phyloP scores from a whole-genome alignment of 2,888 invertebrate species.

The Acanthococcus lagerstroemiae region DNA sequence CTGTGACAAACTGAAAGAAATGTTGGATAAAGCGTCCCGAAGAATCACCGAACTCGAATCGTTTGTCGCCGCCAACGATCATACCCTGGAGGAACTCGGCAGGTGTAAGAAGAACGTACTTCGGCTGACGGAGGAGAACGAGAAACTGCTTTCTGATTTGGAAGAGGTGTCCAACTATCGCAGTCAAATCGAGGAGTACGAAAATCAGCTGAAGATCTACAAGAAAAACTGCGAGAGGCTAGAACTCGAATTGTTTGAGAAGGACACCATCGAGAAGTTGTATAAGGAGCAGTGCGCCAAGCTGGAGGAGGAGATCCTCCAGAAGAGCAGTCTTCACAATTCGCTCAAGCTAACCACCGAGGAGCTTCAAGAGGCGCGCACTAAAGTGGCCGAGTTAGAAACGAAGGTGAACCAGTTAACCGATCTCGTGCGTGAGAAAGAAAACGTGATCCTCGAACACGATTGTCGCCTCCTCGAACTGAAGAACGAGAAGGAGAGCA shows the following conservation, averaged over 20 bases:
- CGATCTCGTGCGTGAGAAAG: not conserved
- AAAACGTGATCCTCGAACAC: constrained; percentile 20
- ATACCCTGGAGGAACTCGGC: not conserved
- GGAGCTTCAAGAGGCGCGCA: constrained; percentile 36
- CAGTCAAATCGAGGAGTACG: constrained; percentile 13
- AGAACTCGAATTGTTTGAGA: constrained; percentile 14
- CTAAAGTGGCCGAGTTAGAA: constrained; percentile 33
- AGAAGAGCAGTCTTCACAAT: constrained; percentile 13
- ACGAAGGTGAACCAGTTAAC: constrained; percentile 15
- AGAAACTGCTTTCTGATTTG: constrained; percentile 3
- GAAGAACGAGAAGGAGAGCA: constrained; percentile 32
- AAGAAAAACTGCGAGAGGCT: not conserved
- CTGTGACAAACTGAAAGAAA: not conserved
- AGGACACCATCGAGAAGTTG: constrained; percentile 8
- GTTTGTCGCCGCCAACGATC: constrained; percentile 9
- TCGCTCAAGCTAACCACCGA: constrained; percentile 28
- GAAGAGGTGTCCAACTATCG: constrained; percentile 10
- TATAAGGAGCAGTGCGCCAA: constrained; percentile 32
- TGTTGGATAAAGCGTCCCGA: constrained; percentile 5
- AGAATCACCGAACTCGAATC: constrained; percentile 5
- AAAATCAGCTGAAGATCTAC: not conserved
- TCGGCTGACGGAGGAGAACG: constrained; percentile 7
- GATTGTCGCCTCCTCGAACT: not conserved
- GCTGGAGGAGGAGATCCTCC: constrained; percentile 33
- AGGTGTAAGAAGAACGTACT: not conserved